These are phyloP conservation scores for Bhutanitis thaidina DNA, from an alignment of 2,888 invertebrate genomes.

Conservation along the genomic window DNA sequence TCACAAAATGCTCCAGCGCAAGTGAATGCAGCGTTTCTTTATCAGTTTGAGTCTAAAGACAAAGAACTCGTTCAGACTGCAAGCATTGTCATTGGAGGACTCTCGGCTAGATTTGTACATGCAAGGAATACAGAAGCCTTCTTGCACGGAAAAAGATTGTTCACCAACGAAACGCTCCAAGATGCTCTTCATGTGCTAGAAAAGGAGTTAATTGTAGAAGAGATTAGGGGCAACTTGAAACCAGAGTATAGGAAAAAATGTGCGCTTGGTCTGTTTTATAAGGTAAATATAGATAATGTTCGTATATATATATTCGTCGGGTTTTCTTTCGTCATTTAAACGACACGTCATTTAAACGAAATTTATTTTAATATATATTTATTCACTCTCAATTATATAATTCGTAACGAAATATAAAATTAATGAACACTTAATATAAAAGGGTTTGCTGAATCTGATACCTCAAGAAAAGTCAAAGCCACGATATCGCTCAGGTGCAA, in stretches of 20 bases:
- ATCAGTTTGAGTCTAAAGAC: conserved; percentile 63
- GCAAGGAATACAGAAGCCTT: conserved; percentile 80
- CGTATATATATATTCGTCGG: no score
- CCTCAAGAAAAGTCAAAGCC: conserved; percentile 64
- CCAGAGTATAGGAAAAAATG: conserved; percentile 81
- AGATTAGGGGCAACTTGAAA: conserved; percentile 77
- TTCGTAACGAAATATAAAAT: no score
- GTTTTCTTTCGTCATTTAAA: no score
- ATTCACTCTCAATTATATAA: no score
- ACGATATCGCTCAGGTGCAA: conserved; percentile 71
- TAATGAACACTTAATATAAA: conserved; percentile 2
- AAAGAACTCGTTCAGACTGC: conserved; percentile 62
- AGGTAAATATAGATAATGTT: conserved; percentile 74
- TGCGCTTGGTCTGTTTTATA: conserved; percentile 83
- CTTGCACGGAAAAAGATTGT: conserved; percentile 49
- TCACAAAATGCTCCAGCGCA: conserved; percentile 87
- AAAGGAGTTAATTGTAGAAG: conserved; percentile 80
- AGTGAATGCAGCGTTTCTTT: conserved; percentile 86
- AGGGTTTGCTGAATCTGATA: conserved; percentile 78
- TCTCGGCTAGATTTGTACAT: conserved; percentile 74
- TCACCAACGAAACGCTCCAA: conserved; percentile 67
- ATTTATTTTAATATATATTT: no score
- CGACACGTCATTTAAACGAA: no score
- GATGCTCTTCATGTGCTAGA: conserved; percentile 76
- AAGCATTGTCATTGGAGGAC: conserved; percentile 82